Evolutionary conservation across 64 coral and sea anemone genomes (phyloP).

Genomic region (Porites australiensis): DNA sequence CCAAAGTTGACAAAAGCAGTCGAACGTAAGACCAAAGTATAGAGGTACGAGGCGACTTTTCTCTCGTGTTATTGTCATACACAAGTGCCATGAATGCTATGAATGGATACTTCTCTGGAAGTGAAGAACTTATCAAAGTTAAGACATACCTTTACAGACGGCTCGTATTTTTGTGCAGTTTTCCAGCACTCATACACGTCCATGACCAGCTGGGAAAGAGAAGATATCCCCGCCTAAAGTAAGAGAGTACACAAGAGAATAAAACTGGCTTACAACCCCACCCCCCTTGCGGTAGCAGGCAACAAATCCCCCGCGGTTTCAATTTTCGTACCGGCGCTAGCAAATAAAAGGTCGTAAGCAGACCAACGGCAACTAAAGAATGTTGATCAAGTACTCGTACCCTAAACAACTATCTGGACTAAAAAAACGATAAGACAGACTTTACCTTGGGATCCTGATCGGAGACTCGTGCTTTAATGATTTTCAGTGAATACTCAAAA

Average conservation of each 20-base stretch:
- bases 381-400: too few species aligned
- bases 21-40: too few species aligned
- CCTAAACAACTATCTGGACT: too few species aligned
- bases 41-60: too few species aligned
- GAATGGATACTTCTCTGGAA: background rate
- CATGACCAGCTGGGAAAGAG: constrained; percentile 64
- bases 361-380: too few species aligned
- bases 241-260: background rate
- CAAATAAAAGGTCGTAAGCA: too few species aligned
- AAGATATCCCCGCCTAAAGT: constrained; percentile 51
- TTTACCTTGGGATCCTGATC: constrained; percentile 76
- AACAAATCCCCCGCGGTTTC: too few species aligned
- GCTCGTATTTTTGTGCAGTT: constrained; percentile 86
- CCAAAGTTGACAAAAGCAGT: too few species aligned
- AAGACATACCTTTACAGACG: constrained; percentile 70
- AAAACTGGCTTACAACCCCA: background rate
- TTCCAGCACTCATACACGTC: constrained; percentile 90
- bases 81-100: background rate
- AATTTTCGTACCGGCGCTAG: too few species aligned
- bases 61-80: background rate
- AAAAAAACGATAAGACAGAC: background rate
- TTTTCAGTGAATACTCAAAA: constrained; percentile 76
- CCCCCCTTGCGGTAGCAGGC: too few species aligned
- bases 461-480: constrained; percentile 69
- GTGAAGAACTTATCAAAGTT: background rate